Evolutionary conservation across 2,797 vertebrate species (phyloP).

Genomic region (Argya squamiceps): DNA sequence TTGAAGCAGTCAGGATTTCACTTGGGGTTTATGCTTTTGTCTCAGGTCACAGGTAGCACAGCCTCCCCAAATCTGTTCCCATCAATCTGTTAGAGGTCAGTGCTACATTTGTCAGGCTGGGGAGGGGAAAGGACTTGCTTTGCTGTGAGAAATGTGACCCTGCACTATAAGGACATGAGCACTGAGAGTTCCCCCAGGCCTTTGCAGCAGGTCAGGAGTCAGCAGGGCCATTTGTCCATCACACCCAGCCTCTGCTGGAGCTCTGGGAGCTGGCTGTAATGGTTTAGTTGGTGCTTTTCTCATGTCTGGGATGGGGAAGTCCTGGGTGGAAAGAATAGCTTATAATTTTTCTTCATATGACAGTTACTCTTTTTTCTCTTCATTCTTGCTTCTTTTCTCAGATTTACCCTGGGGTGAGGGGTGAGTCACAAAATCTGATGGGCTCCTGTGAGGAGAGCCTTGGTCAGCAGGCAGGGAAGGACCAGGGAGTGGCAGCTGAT

Average conservation of each 20-base stretch:
- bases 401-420: neutral
- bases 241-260: neutral
- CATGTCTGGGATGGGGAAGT: neutral
- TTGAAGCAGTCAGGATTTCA: neutral
- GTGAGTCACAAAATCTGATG: slow-evolving; percentile 56
- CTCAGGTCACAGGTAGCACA: neutral
- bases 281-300: neutral
- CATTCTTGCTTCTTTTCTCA: slow-evolving; percentile 15
- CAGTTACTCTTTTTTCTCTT: neutral
- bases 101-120: neutral
- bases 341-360: neutral
- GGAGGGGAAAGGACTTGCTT: neutral
- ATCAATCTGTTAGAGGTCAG: accelerated
- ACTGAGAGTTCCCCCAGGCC: neutral
- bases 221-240: accelerated
- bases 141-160: neutral
- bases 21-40: neutral
- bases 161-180: accelerated
- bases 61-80: neutral
- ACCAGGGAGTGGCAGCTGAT: neutral
- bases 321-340: neutral
- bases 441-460: slow-evolving; percentile 49
- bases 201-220: neutral
- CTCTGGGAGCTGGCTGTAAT: neutral
- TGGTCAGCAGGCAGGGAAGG: neutral